phyloP scores from a whole-genome alignment of 1,140 invertebrate genomes.

The Brachionus rubens region DNA sequence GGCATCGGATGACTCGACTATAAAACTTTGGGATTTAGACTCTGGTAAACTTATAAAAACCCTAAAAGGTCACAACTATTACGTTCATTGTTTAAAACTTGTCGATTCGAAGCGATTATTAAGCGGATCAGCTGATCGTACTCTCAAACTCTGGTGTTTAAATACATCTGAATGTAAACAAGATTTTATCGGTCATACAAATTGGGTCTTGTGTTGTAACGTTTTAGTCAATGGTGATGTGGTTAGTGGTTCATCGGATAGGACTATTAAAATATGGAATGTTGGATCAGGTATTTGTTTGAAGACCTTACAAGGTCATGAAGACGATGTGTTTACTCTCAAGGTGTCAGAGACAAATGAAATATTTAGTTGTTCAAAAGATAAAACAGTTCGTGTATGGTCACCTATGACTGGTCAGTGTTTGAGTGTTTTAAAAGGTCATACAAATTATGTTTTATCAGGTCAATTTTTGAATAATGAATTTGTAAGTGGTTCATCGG shows the following conservation, averaged over 20 bases:
- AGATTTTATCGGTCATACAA: conserved; percentile 91
- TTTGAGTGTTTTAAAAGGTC: neutral
- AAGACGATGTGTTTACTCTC: neutral
- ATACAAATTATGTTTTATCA: neutral
- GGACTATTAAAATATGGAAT: conserved; percentile 98
- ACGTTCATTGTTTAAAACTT: conserved; percentile 7
- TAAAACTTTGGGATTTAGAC: neutral
- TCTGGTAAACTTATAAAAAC: conserved; percentile 74
- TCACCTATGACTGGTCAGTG: neutral
- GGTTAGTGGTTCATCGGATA: conserved; percentile 96
- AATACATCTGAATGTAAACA: conserved; percentile 99
- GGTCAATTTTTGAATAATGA: neutral
- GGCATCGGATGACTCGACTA: neutral
- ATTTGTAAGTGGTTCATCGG: neutral
- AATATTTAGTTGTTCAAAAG: conserved; percentile 4
- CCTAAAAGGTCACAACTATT: conserved; percentile 62
- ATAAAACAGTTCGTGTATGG: neutral
- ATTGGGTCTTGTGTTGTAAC: conserved; percentile 60
- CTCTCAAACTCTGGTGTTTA: conserved; percentile 98
- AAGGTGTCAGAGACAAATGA: neutral
- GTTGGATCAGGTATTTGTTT: conserved; percentile 93
- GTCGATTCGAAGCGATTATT: conserved; percentile 75
- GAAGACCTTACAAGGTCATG: neutral
- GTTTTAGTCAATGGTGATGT: neutral
- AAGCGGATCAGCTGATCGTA: conserved; percentile 71